phyloP scores from a whole-genome alignment of 2,797 vertebrate species.

The Rhadinocentrus ornatus region DNA sequence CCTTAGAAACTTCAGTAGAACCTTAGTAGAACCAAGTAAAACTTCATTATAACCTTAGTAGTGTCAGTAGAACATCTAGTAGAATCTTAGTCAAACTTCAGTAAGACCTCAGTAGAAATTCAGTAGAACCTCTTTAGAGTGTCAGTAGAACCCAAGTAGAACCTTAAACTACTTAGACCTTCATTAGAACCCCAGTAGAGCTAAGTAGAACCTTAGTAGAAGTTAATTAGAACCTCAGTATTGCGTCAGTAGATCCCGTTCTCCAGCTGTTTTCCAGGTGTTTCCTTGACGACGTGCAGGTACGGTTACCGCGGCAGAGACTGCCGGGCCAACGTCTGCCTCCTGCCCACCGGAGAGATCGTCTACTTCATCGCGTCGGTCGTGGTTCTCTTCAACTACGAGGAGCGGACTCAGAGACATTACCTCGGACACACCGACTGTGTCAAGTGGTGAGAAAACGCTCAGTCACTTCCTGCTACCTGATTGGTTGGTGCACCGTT shows the following conservation, averaged over 20 bases:
- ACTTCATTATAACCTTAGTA: too few species aligned
- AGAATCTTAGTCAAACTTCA: too few species aligned
- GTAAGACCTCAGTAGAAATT: too few species aligned
- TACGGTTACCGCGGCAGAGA: conserved; percentile 97
- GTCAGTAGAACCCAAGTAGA: not conserved
- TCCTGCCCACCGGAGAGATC: conserved; percentile 96
- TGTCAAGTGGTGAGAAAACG: conserved; percentile 91
- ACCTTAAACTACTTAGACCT: too few species aligned
- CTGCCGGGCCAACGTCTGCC: conserved; percentile 94
- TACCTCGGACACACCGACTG: conserved; percentile 98
- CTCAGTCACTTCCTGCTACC: not conserved
- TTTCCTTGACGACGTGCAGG: conserved; percentile 80
- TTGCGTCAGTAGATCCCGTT: not conserved
- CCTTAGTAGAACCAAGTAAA: too few species aligned
- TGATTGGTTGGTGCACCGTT: conserved; percentile 8
- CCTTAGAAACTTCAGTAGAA: too few species aligned
- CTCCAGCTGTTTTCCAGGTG: conserved; percentile 1
- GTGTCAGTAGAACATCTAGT: too few species aligned
- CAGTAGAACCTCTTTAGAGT: not conserved
- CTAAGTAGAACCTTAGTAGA: not conserved
- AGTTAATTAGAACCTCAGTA: not conserved
- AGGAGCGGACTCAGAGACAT: conserved; percentile 94
- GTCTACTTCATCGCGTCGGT: conserved; percentile 97
- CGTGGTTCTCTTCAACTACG: conserved; percentile 95
- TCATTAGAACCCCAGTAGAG: too few species aligned